Conservation (phyloP, 1,140 invertebrate genomes). For the Drosophila mayri region DNA sequence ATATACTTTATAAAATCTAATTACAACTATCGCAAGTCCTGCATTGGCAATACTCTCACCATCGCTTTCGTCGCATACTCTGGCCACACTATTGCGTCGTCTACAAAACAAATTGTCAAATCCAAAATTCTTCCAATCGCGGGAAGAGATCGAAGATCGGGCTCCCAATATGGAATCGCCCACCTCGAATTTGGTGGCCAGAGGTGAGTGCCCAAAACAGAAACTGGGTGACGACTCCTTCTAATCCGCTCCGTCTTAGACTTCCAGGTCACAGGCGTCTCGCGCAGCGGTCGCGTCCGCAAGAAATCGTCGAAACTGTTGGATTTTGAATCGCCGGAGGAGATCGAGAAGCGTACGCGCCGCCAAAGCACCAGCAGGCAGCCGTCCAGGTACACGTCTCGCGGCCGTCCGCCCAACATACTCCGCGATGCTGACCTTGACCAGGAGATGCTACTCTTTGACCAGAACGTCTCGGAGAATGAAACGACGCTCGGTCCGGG, state of each 20-base stretch:
- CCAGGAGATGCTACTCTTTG: conserved; percentile 46
- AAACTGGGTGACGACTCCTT: neutral
- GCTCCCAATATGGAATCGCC: conserved; percentile 42
- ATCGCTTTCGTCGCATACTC: neutral
- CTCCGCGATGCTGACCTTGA: conserved; percentile 52
- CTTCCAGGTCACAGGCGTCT: conserved; percentile 93
- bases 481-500: conserved; percentile 21
- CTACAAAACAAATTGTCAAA: conserved; percentile 32
- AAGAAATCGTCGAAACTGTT: conserved; percentile 98
- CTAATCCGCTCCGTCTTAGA: conserved; percentile 84
- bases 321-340: conserved; percentile 96
- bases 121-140: conserved; percentile 25
- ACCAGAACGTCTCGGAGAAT: conserved; percentile 33
- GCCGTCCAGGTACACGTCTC: conserved; percentile 50
- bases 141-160: conserved; percentile 8
- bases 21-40: neutral
- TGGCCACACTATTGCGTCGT: conserved; percentile 42
- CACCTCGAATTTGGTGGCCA: conserved; percentile 43
- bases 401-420: conserved; percentile 69
- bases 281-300: conserved; percentile 92
- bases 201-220: conserved; percentile 20
- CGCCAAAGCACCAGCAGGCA: conserved; percentile 42
- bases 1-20: neutral
- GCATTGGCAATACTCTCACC: neutral
- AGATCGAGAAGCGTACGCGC: conserved; percentile 86